These are phyloP conservation scores for Harpagifer antarcticus DNA, from an alignment of 2,797 vertebrate species.

Conservation along the genomic window DNA sequence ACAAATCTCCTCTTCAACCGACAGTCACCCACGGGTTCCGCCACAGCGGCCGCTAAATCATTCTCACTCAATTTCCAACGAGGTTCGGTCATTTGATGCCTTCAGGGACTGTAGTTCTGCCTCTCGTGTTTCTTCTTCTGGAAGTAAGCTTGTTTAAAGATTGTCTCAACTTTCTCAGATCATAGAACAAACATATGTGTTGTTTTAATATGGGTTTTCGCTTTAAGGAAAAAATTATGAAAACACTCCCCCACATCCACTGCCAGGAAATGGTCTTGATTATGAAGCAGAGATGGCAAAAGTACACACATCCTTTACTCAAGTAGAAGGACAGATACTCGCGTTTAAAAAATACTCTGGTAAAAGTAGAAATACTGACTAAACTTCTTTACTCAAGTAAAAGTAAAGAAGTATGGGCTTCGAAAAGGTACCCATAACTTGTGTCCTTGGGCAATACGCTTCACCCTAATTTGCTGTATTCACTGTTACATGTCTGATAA, in stretches of 20 bases:
- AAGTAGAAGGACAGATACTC: no score
- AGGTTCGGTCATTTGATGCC: conserved; percentile 24
- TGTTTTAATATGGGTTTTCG: conserved; percentile 49
- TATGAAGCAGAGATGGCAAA: conserved; percentile 22
- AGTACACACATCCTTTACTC: no score
- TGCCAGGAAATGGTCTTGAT: conserved; percentile 64
- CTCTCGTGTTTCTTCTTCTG: conserved; percentile 18
- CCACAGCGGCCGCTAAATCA: conserved; percentile 47
- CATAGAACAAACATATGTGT: conserved; percentile 43
- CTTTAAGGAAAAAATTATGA: conserved; percentile 37
- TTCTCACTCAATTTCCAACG: conserved; percentile 42
- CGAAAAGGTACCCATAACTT: no score
- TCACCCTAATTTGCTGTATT: no score
- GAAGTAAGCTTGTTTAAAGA: conserved; percentile 9
- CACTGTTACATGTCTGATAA: no score
- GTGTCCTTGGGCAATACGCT: no score
- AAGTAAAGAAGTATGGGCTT: no score
- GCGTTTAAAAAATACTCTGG: no score
- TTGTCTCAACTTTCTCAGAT: conserved; percentile 29
- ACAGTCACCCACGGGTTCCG: conserved; percentile 33
- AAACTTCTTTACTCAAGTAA: no score
- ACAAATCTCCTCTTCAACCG: conserved; percentile 10
- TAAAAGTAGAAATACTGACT: no score
- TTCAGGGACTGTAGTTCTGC: conserved; percentile 16
- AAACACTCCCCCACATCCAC: conserved; percentile 21